Base-by-base conservation (phyloP, 2,888 invertebrate species). In the Thecocarcelia acutangulata region DNA sequence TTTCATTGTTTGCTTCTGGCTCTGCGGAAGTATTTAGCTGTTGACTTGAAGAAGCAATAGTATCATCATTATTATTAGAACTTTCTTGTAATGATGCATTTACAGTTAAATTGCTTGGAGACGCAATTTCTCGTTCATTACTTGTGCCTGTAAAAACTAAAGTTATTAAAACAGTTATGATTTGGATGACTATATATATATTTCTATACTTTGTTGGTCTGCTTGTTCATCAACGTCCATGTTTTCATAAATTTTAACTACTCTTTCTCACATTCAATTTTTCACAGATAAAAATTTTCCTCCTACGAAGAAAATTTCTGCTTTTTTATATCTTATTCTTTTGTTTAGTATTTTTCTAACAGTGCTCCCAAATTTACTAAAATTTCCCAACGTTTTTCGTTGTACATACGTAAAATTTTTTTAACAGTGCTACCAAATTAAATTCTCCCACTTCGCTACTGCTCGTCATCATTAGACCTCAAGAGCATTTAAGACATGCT, bases 211-310 rank as follows among this genome's bases (percentile, higher is more conserved):
- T 15, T 40, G 17, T 40, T 64, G 76, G n/a, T 66, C 83, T 44
- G 52, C 42, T 59, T 58, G 69, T 74, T 83, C 84, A 42, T 83
- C 83, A n/a, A 83, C 73, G 50, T 84, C 84, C 84, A 84, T 83
- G n/a, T 40, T 72, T 54, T 52, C 33, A 8, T 5, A 24, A 33
- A 44, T 56, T 58, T 13, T 24, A 50, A 0, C 13, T 13, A 13
- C 15, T 19, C 15, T 48, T 40, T 61, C 56, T 68, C 17, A 54
- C 50, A 74, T 68, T 61, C 1, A 74, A 80, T 56, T 63, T 68
- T 68, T 63, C 54, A 48, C 28, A 13, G 33, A 56, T 50, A 17
- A 63, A 68, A 61, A 44, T 52, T 75, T 59, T 59, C 52, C 50
- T 33, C 52, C 5, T n/a, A 42, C 70, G 28, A 70, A 50, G 21